Evolutionary conservation across 2,113 vertebrate species (phyloP), one percentile per base, ranked within the genome.

Genomic region (Phalacrocorax aristotelis): DNA sequence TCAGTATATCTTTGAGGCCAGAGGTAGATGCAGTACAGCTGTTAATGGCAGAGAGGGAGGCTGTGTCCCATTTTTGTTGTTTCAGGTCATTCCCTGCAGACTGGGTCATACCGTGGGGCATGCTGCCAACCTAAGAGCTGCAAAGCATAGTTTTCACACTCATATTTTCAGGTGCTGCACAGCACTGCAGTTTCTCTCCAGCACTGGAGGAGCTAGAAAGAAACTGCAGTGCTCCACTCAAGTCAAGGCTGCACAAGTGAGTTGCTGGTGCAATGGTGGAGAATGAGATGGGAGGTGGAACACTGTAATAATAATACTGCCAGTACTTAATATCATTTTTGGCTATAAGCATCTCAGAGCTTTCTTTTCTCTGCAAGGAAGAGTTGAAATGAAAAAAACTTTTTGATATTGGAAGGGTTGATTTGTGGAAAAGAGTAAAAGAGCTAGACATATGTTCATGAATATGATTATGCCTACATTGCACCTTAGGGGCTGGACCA

Each of bases 171-270:
- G 60, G 68, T 87, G 40, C 60, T 95, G 87, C 51, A 64, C 77
- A 91, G 83, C 65, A 55, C 72, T 92, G 94, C 93, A 87, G 87
- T 89, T 96, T 83, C 72, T 90, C 34, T 92, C 42, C 22, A 48
- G 71, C 69, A n/a, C 42, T 55, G 65, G 65, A 82, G 42, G 65
- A 84, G 60, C 76, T 84, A 40, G 46, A 81, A 77, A 42, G 64
- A 77, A 87, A 64, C 60, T 89, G 87, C 89, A 87, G 48, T 51
- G 72, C 55, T 92, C 66, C 0, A 0, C 48, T 81, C 19, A 36
- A 62, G 89, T 83, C 49, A 49, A 38, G 40, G 42, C 42, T 55
- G 80, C 66, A 38, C 4, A 36, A 84, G 23, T 16, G 32, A 49
- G 55, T 42, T 92, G 76, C 32, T 84, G 62, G 40, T 70, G 60